Evolutionary conservation across 2,888 invertebrate species (phyloP).

Genomic region (Drosophila testacea): DNA sequence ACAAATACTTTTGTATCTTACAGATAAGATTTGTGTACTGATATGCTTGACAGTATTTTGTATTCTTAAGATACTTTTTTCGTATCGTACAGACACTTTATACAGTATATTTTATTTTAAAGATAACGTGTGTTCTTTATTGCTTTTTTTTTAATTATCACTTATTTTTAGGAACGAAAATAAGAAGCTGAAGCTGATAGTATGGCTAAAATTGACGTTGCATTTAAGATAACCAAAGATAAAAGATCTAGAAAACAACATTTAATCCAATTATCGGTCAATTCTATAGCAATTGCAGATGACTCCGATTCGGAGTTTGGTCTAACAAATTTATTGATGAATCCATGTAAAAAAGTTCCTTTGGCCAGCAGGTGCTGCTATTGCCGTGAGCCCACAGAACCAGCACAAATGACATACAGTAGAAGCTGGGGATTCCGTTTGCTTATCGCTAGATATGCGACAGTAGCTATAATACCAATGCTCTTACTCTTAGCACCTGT

Average conservation of each 20-base stretch:
- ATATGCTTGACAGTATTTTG: too few relatives aligned
- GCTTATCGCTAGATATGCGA: constrained; percentile 28
- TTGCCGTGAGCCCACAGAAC: constrained; percentile 5
- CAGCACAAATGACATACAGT: constrained; percentile 7
- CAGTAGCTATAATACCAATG: constrained; percentile 30
- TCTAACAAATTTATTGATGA: not conserved
- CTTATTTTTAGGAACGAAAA: constrained; percentile 19
- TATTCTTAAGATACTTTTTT: too few relatives aligned
- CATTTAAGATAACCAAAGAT: constrained; percentile 8
- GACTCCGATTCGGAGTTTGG: not conserved
- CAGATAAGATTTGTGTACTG: too few relatives aligned
- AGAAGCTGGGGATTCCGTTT: constrained; percentile 12
- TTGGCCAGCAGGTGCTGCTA: constrained; percentile 4
- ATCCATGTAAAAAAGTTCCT: constrained; percentile 4
- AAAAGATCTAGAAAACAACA: constrained; percentile 3
- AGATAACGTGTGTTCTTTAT: not conserved
- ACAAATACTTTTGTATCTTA: too few relatives aligned
- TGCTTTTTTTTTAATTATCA: not conserved
- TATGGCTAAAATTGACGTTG: constrained; percentile 24
- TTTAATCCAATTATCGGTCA: not conserved
- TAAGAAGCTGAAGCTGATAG: not conserved
- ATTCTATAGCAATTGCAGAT: not conserved
- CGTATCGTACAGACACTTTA: too few relatives aligned
- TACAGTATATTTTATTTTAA: not conserved
- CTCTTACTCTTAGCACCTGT: constrained; percentile 38